Conservation (phyloP, 2,888 invertebrate genomes). For the Sesia apiformis region DNA sequence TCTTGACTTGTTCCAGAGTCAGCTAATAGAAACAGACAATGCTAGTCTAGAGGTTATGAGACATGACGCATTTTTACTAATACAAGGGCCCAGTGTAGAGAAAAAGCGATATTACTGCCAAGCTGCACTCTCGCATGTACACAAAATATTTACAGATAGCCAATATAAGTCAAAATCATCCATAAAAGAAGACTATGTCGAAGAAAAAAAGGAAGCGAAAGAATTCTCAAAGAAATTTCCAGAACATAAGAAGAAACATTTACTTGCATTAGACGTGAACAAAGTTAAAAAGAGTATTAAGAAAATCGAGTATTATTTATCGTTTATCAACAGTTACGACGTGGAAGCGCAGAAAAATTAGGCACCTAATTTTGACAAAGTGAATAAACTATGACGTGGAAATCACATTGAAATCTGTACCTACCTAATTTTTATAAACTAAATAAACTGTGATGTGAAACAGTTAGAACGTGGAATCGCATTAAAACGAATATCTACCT, state of each 20-base stretch:
- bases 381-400: too few relatives aligned
- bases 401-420: too few relatives aligned
- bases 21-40: constrained; percentile 70
- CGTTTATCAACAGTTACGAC: constrained; percentile 71
- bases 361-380: background rate
- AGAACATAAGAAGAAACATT: constrained; percentile 60
- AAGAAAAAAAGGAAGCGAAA: constrained; percentile 17
- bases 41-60: constrained; percentile 74
- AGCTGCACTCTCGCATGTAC: constrained; percentile 80
- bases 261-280: constrained; percentile 63
- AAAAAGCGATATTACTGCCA: constrained; percentile 74
- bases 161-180: constrained; percentile 25
- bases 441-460: too few relatives aligned
- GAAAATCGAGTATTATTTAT: constrained; percentile 83
- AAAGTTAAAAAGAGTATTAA: constrained; percentile 74
- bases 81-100: constrained; percentile 74
- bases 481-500: too few relatives aligned
- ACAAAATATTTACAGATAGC: constrained; percentile 65
- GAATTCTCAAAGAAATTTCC: constrained; percentile 68
- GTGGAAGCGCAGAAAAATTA: background rate
- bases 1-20: constrained; percentile 56
- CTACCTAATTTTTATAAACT: too few relatives aligned
- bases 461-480: too few relatives aligned
- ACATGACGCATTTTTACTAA: constrained; percentile 75
- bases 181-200: constrained; percentile 15